Evolutionary conservation across 2,888 invertebrate species (phyloP), one percentile per base, ranked within the genome.

Genomic region (Acanthopleura granulata): DNA sequence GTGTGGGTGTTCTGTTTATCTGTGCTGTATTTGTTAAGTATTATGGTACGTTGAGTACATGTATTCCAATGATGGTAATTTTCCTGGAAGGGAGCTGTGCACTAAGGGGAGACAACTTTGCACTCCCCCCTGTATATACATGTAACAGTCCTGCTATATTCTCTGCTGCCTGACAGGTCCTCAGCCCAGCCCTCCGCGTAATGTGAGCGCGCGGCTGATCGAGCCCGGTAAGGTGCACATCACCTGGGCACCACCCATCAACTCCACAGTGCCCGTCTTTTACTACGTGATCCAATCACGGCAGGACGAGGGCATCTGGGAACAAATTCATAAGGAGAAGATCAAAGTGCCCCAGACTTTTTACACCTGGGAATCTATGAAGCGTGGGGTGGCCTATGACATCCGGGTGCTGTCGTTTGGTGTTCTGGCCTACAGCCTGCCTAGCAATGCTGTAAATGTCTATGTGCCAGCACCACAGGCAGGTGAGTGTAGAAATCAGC

Each of bases 161-260:
- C 12, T 4, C 12, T 57, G 3, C 3, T 57, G 51, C 40, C 40
- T 77, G 86, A 50, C 89, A 97, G 97, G 97, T 91, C 97, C 97
- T 77, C 95, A 95, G 91, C 97, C 98, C 73, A 95, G 96, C 86
- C 94, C 95, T 72, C 97, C 98, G 49, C 93, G 95, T 83, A 97
- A 98, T 91, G 93, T 98, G 84, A 95, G 96, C 74, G 95, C 97
- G 80, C 94, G 95, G 72, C 96, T 96, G 92, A 22, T 49, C 11
- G 94, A 96, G 82, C 94, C 94, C 90, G 96, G 96, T 90, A 96
- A 96, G 82, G 96, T 97, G 91, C 93, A 95, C 83, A 95, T 97
- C 90, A 93, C 94, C 12, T 90, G 89, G 89, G 76, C 79, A 29
- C 83, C 85, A n/a, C 87, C 89, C 1, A n/a, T 72, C n/a, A 80